Evolutionary conservation across 2,888 invertebrate genomes (phyloP).

Genomic region (Apamea epomidion): DNA sequence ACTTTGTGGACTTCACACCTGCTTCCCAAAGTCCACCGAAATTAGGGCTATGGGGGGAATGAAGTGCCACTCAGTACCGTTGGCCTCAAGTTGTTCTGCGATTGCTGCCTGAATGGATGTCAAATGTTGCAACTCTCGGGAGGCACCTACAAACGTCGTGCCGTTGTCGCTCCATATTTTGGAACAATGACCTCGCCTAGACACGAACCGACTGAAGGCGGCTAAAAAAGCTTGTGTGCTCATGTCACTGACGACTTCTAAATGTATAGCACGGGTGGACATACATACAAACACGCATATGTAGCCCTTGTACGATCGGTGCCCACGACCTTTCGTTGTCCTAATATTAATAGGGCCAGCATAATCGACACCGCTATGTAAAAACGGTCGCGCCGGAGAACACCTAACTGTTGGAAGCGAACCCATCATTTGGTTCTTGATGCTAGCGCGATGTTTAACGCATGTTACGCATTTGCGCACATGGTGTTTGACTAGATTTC

Average conservation of each 20-base stretch:
- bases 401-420: neutral
- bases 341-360: neutral
- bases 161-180: constrained; percentile 5
- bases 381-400: neutral
- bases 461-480: no score
- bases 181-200: constrained; percentile 2
- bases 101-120: neutral
- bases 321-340: neutral
- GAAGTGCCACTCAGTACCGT: neutral
- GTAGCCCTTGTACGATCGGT: neutral
- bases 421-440: neutral
- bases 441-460: neutral
- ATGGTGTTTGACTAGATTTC: no score
- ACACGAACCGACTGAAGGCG: neutral
- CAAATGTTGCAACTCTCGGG: neutral
- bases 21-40: neutral
- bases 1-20: no score
- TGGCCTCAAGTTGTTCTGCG: neutral
- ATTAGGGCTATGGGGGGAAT: neutral
- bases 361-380: constrained; percentile 1
- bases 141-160: neutral
- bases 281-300: neutral
- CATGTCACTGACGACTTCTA: constrained; percentile 6
- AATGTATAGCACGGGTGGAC: neutral
- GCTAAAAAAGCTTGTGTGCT: neutral